phyloP scores from a whole-genome alignment of 2,797 vertebrate genomes.

The Leuciscus waleckii region DNA sequence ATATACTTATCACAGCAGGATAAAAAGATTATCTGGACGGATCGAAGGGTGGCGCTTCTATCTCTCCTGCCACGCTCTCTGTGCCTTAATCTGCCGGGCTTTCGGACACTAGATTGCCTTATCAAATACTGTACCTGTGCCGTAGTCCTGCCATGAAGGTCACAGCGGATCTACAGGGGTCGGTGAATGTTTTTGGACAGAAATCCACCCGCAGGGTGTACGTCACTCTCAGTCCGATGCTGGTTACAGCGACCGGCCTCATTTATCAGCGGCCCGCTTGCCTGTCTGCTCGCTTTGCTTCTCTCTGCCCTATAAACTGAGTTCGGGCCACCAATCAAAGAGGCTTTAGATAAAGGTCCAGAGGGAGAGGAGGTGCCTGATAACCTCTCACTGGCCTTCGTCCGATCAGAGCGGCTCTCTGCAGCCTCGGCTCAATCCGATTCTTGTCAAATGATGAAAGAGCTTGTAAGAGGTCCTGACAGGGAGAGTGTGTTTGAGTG shows the following conservation, averaged over 20 bases:
- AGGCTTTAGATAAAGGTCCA: constrained; percentile 55
- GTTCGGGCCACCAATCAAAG: constrained; percentile 48
- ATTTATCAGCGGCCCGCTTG: constrained; percentile 18
- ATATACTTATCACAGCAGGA: constrained; percentile 78
- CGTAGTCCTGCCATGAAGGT: constrained; percentile 54
- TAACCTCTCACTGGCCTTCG: constrained; percentile 54
- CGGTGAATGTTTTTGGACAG: constrained; percentile 43
- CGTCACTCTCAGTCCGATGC: neutral
- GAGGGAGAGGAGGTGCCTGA: constrained; percentile 44
- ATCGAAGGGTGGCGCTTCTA: constrained; percentile 63
- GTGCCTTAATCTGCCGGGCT: constrained; percentile 41
- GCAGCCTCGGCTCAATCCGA: constrained; percentile 58
- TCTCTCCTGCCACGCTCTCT: constrained; percentile 59
- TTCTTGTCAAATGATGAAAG: constrained; percentile 69
- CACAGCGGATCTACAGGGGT: constrained; percentile 57
- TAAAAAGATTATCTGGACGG: constrained; percentile 76
- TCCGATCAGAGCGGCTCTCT: constrained; percentile 52
- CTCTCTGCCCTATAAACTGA: constrained; percentile 34
- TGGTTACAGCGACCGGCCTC: neutral
- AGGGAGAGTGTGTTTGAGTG: constrained; percentile 39
- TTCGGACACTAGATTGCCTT: constrained; percentile 36
- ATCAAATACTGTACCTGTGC: constrained; percentile 13
- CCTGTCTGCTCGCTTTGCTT: constrained; percentile 17
- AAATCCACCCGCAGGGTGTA: neutral
- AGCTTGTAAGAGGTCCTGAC: constrained; percentile 61